Evolutionary conservation across 2,113 vertebrate species (phyloP).

Genomic region (Dromas ardeola): DNA sequence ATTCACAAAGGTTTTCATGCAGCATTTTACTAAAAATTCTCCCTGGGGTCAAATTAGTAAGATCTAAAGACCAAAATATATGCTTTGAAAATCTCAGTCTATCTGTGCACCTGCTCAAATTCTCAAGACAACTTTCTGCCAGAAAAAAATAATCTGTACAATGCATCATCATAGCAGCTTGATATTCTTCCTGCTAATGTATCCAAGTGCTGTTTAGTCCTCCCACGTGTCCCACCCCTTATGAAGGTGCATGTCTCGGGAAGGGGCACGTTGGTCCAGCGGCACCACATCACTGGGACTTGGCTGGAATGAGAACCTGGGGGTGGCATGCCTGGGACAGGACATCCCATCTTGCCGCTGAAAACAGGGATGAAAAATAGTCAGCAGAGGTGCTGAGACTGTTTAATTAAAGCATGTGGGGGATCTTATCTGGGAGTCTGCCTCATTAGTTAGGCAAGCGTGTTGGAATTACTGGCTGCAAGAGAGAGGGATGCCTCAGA

Average conservation of each 20-base stretch:
- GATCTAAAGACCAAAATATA: background rate
- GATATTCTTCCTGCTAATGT: background rate
- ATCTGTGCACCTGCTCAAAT: background rate
- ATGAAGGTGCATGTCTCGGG: fast-evolving
- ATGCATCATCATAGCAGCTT: background rate
- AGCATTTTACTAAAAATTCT: background rate
- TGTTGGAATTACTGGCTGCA: background rate
- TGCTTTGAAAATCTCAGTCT: background rate
- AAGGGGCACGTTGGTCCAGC: fast-evolving
- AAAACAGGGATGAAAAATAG: background rate
- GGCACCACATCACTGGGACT: fast-evolving
- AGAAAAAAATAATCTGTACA: background rate
- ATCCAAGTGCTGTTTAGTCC: background rate
- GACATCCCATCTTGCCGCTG: background rate
- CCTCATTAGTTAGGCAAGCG: background rate
- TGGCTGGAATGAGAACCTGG: background rate
- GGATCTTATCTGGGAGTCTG: background rate
- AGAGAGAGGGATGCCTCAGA: background rate
- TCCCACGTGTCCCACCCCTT: fast-evolving
- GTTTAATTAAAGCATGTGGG: background rate
- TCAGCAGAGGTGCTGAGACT: background rate
- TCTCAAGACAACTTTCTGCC: background rate
- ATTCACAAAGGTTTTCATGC: background rate
- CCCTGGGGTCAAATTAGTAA: background rate
- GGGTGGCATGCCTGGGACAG: background rate